Evolutionary conservation across 64 coral and sea anemone genomes (phyloP).

Genomic region (Cladopsammia gracilis): DNA sequence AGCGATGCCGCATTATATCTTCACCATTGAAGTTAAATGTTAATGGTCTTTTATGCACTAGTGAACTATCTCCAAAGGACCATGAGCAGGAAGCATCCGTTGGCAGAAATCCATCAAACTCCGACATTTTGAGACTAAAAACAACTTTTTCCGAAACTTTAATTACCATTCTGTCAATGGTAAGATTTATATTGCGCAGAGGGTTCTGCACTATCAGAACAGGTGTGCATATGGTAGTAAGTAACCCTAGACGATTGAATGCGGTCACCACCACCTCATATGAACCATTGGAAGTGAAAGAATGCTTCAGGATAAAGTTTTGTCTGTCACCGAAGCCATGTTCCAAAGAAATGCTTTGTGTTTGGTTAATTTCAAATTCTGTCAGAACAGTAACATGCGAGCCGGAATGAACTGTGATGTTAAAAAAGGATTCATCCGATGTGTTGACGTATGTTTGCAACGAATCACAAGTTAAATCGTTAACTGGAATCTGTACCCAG

Average conservation of each 20-base stretch:
- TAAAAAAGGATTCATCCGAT: background rate
- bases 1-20: background rate
- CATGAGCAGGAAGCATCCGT: conserved; percentile 9
- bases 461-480: conserved; percentile 15
- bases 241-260: background rate
- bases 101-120: background rate
- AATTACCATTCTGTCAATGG: background rate
- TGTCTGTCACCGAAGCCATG: background rate
- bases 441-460: background rate
- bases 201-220: conserved; percentile 38
- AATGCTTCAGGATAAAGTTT: conserved; percentile 17
- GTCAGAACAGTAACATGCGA: background rate
- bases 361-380: conserved; percentile 3
- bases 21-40: background rate
- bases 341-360: background rate
- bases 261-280: background rate
- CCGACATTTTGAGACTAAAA: background rate
- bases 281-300: background rate
- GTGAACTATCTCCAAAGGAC: background rate
- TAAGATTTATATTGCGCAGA: conserved; percentile 6
- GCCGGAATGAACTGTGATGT: conserved; percentile 15
- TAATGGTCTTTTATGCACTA: background rate
- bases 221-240: background rate
- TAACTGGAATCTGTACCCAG: conserved; percentile 51
- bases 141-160: background rate